Evolutionary conservation across 2,888 invertebrate genomes (phyloP).

Genomic region (Dorcus hopei): DNA sequence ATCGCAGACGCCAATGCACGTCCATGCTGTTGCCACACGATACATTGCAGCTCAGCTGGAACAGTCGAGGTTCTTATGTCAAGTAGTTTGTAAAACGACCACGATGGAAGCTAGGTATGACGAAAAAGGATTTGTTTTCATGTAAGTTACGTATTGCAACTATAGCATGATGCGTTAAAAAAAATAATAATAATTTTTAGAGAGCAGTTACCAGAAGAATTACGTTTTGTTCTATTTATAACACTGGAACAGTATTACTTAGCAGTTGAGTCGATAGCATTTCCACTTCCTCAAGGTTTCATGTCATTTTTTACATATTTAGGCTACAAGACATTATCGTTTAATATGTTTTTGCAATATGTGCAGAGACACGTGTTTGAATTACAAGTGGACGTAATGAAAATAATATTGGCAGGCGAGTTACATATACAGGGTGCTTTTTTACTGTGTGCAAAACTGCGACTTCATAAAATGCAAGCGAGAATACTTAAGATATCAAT

Average conservation of each 20-base stretch:
- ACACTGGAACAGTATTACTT: slow-evolving; percentile 78
- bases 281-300: slow-evolving; percentile 82
- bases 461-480: too few relatives aligned
- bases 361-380: slow-evolving; percentile 81
- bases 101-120: slow-evolving; percentile 66
- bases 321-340: slow-evolving; percentile 74
- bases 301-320: slow-evolving; percentile 86
- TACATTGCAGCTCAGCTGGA: slow-evolving; percentile 81
- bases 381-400: slow-evolving; percentile 83
- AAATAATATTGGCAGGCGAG: slow-evolving; percentile 74
- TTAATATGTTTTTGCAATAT: slow-evolving; percentile 79
- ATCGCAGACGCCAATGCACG: slow-evolving; percentile 64
- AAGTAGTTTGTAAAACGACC: slow-evolving; percentile 67
- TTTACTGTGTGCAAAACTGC: too few relatives aligned
- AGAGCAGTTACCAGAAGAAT: slow-evolving; percentile 68
- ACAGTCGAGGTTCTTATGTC: slow-evolving; percentile 73
- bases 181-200: slow-evolving; percentile 49
- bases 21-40: slow-evolving; percentile 78
- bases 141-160: slow-evolving; percentile 55
- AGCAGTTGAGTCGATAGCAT: slow-evolving; percentile 76
- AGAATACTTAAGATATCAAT: too few relatives aligned
- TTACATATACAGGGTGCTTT: too few relatives aligned
- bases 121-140: slow-evolving; percentile 73
- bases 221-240: slow-evolving; percentile 71
- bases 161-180: slow-evolving; percentile 1